phyloP scores from a whole-genome alignment of 2,113 vertebrate genomes.

The Epinephelus cyanopodus region DNA sequence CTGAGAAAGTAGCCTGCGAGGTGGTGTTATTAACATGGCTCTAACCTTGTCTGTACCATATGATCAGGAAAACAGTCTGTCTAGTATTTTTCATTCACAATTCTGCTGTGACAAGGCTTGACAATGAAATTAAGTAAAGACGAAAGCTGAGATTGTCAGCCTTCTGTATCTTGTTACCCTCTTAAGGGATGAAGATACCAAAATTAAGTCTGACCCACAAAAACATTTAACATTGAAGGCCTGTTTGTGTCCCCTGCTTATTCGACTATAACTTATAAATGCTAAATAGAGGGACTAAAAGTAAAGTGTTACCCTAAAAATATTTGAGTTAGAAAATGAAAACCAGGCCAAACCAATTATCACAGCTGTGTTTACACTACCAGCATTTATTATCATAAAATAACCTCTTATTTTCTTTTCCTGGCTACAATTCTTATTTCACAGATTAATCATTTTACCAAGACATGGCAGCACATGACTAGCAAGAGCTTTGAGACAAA shows the following conservation, averaged over 20 bases:
- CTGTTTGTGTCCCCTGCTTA: neutral
- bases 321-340: neutral
- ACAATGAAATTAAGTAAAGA: neutral
- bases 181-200: neutral
- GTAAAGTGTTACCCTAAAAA: neutral
- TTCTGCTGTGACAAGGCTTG: neutral
- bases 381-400: neutral
- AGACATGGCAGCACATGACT: neutral
- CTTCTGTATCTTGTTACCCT: neutral
- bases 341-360: neutral
- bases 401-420: neutral
- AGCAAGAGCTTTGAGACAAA: neutral
- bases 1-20: slow-evolving; percentile 1
- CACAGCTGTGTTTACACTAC: neutral
- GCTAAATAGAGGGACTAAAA: neutral
- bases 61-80: neutral
- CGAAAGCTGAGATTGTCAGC: neutral
- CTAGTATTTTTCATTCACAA: neutral
- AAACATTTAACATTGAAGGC: neutral
- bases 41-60: neutral
- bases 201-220: neutral
- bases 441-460: neutral
- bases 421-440: neutral
- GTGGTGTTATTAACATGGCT: neutral
- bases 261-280: neutral